Conservation (phyloP, 92 coral and sea anemone species). For the Porites divaricata region DNA sequence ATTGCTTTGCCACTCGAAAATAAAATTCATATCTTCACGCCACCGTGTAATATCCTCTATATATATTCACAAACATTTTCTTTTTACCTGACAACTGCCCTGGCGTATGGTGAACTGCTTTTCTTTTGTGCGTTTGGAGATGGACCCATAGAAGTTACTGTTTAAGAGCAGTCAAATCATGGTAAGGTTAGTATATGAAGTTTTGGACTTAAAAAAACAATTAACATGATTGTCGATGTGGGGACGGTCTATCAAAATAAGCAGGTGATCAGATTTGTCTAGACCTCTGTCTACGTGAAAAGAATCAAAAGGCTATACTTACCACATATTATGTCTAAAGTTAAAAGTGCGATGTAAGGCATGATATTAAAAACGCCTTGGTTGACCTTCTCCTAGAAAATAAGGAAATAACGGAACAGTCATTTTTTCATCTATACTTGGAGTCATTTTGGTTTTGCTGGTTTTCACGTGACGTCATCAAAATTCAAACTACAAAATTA, state of each 20-base stretch:
- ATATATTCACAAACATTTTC: too few species aligned
- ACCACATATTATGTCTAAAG: conserved; percentile 77
- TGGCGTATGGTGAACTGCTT: conserved; percentile 11
- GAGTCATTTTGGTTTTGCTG: too few species aligned
- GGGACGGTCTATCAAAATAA: too few species aligned
- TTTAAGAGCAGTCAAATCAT: not conserved
- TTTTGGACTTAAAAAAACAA: not conserved
- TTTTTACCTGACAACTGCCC: conserved; percentile 8
- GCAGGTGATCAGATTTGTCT: too few species aligned
- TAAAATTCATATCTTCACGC: too few species aligned
- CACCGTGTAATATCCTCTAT: too few species aligned
- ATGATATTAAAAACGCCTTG: conserved; percentile 59
- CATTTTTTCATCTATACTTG: too few species aligned
- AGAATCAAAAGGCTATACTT: not conserved
- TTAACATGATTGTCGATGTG: too few species aligned
- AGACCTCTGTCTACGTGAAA: too few species aligned
- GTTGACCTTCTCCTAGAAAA: conserved; percentile 46
- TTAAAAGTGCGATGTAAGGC: conserved; percentile 61
- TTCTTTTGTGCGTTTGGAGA: conserved; percentile 11
- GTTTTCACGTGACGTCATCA: too few species aligned
- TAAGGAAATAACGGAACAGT: not conserved
- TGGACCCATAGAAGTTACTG: conserved; percentile 14
- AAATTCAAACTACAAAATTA: too few species aligned
- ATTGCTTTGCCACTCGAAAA: too few species aligned
- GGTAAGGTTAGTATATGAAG: not conserved